Evolutionary conservation across 2,888 invertebrate species (phyloP), one percentile per base, ranked within the genome.

Genomic region (Standfussiana lucernea): DNA sequence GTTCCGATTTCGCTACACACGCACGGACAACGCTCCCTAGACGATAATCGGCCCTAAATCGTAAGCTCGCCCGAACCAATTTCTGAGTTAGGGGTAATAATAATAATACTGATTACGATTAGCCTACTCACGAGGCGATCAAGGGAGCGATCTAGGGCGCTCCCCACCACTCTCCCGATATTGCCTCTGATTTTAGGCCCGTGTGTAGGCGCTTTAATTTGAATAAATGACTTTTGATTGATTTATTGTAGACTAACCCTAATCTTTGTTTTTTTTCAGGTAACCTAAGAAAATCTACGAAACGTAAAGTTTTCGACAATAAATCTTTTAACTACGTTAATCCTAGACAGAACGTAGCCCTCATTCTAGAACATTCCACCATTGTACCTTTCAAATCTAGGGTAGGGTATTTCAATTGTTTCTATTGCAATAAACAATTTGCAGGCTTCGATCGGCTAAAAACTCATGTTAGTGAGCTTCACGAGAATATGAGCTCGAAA

Each of bases 351-450:
- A 86, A 91, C 35, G 76, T 83, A 1, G 80, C 84, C 24, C 68
- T 89, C 0, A 84, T 90, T 47, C 64, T 90, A 67, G 89, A 89
- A 85, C 72, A 90, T 81, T 90, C 90, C 10, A 89, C 89, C 0
- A 80, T 90, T 10, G 18, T 87, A 8, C 90, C 90, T 0, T 90
- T 90, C 53, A 89, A 88, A 77, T 89, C 85, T 18, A 85, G 79
- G 15, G 85, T 85, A 40, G 87, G 89, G 11, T 89, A 90, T 28
- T 89, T 90, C 50, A 86, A 84, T 37, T 89, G 89, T 35, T 80
- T 89, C 13, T 90, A 89, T 53, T 89, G 89, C 21, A 86, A 80
- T 24, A 87, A 86, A 72, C 88, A 89, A 65, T 82, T 78, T 13
- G 80, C 81, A 1, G 76, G 71, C 7, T 88, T 89, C 28, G 77